A percentile compares a stretch with the other conserved stretches of the same genome.
phyloP scores from a whole-genome alignment of 2,888 invertebrate species.

The Cremastobaeus sp. region DNA sequence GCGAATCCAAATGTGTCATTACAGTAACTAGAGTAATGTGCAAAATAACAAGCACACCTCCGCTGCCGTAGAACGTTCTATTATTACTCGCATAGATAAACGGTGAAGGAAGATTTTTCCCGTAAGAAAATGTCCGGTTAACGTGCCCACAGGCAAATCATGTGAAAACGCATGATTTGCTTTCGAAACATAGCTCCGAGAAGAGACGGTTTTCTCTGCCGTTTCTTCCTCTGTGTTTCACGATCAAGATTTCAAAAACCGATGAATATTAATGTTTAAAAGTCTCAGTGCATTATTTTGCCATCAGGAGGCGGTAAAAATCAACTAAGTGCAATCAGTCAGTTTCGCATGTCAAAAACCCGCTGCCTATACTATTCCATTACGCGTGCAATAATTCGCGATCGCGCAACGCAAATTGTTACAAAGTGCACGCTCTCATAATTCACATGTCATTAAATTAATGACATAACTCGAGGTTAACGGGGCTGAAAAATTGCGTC shows the following conservation, averaged over 20 bases:
- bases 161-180: slow-evolving; percentile 34
- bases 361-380: slow-evolving; percentile 19
- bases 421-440: slow-evolving; percentile 33
- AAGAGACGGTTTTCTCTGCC: background rate
- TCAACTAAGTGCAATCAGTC: background rate
- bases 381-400: slow-evolving; percentile 17
- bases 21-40: slow-evolving; percentile 27
- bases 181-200: slow-evolving; percentile 12
- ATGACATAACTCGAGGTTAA: slow-evolving; percentile 32
- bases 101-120: slow-evolving; percentile 13
- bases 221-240: slow-evolving; percentile 4
- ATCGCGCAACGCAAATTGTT: slow-evolving; percentile 18
- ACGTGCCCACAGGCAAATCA: slow-evolving; percentile 34
- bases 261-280: slow-evolving; percentile 38
- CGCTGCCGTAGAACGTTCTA: slow-evolving; percentile 19
- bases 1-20: slow-evolving; percentile 30
- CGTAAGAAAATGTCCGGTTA: slow-evolving; percentile 35
- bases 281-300: slow-evolving; percentile 31
- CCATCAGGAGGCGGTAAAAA: slow-evolving; percentile 21
- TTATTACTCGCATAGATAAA: slow-evolving; percentile 49
- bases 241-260: slow-evolving; percentile 26
- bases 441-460: slow-evolving; percentile 39
- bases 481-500: slow-evolving; percentile 21
- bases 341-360: slow-evolving; percentile 32
- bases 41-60: slow-evolving; percentile 22